phyloP scores from a whole-genome alignment of 2,113 vertebrate species.

The Anser brachyrhynchus region DNA sequence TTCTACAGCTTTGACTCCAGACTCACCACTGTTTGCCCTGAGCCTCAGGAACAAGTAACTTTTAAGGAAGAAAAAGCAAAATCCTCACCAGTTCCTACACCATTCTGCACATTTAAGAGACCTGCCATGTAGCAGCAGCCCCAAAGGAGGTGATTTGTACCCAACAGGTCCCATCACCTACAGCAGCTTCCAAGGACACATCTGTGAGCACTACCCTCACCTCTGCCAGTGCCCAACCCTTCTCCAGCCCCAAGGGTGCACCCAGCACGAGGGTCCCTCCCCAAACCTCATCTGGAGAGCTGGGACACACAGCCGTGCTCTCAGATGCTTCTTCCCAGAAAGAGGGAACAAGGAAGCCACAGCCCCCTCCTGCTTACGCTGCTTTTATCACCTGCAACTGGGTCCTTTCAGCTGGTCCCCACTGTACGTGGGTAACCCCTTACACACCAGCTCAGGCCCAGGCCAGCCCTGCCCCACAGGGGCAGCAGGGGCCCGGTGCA shows the following conservation, averaged over 20 bases:
- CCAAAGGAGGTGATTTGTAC: neutral
- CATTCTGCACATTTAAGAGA: neutral
- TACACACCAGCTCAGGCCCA: neutral
- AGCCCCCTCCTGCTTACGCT: neutral
- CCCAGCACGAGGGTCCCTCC: fast-evolving
- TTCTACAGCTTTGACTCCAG: neutral
- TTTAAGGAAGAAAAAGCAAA: neutral
- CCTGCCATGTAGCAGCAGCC: fast-evolving
- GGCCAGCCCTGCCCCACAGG: fast-evolving
- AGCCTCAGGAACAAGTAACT: neutral
- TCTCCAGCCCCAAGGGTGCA: no score
- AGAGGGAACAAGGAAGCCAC: no score
- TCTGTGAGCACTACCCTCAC: neutral
- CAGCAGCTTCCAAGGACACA: neutral
- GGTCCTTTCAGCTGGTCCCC: neutral
- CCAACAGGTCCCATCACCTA: neutral
- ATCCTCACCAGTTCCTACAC: neutral
- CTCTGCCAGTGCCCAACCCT: fast-evolving
- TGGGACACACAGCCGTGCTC: fast-evolving
- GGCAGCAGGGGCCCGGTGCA: fast-evolving
- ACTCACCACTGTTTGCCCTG: neutral
- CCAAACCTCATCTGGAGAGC: fast-evolving
- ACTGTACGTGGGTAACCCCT: neutral
- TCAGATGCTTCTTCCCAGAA: fast-evolving
- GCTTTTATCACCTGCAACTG: neutral